Conservation (phyloP, 2,797 vertebrate species). For the Aeoliscus strigatus region DNA sequence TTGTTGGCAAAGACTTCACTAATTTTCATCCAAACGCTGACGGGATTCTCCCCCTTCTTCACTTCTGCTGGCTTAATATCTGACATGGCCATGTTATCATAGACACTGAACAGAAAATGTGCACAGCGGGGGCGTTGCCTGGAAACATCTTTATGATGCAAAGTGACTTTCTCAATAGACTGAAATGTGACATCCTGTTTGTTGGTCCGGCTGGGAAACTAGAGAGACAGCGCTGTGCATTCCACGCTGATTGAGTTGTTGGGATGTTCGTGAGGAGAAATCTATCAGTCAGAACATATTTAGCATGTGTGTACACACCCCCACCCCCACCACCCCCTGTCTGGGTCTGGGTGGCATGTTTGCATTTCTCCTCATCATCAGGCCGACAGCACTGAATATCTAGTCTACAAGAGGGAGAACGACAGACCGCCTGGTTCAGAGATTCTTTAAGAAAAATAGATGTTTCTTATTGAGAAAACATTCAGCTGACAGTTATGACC, state of each 20-base stretch:
- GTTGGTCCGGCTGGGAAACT: slow-evolving; percentile 46
- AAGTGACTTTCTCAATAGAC: slow-evolving; percentile 72
- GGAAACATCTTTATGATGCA: slow-evolving; percentile 79
- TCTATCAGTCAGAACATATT: slow-evolving; percentile 52
- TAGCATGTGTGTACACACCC: slow-evolving; percentile 38
- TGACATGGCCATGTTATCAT: slow-evolving; percentile 64
- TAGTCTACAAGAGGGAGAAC: slow-evolving; percentile 28
- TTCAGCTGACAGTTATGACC: slow-evolving; percentile 14
- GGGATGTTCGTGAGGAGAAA: slow-evolving; percentile 37
- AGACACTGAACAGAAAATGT: slow-evolving; percentile 61
- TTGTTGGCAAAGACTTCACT: slow-evolving; percentile 19
- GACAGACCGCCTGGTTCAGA: slow-evolving; percentile 8
- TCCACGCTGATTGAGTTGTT: slow-evolving; percentile 57
- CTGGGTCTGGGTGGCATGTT: slow-evolving; percentile 36
- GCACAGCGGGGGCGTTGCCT: slow-evolving; percentile 62
- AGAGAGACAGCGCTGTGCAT: slow-evolving; percentile 45
- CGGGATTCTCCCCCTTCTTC: slow-evolving; percentile 25
- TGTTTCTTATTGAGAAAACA: slow-evolving; percentile 2
- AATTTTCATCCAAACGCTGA: slow-evolving; percentile 40
- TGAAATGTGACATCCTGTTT: slow-evolving; percentile 69
- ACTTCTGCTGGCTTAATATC: slow-evolving; percentile 50
- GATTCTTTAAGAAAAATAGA: neutral
- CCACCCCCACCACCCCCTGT: slow-evolving; percentile 23
- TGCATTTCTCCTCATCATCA: slow-evolving; percentile 49
- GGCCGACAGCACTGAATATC: slow-evolving; percentile 44